phyloP scores from a whole-genome alignment of 1,140 invertebrate genomes.

The Calosoma granatense region DNA sequence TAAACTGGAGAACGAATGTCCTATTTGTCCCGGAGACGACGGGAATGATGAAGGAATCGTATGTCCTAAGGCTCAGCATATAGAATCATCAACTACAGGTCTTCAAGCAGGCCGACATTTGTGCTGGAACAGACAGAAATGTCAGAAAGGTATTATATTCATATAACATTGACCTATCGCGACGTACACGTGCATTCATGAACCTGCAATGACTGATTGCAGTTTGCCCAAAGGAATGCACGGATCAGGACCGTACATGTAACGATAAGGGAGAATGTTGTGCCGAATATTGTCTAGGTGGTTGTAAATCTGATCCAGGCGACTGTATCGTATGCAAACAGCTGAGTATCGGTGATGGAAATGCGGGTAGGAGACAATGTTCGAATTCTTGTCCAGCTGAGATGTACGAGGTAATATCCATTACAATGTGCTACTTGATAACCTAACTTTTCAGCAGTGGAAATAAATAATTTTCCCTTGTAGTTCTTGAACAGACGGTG shows the following conservation, averaged over 20 bases:
- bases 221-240: slow-evolving; percentile 24
- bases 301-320: slow-evolving; percentile 57
- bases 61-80: slow-evolving; percentile 2
- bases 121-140: slow-evolving; percentile 73
- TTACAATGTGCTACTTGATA: no score
- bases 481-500: slow-evolving; percentile 64
- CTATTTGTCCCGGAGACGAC: slow-evolving; percentile 44
- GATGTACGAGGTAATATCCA: slow-evolving; percentile 19
- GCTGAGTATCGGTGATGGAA: slow-evolving; percentile 38
- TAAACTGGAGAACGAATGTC: slow-evolving; percentile 44
- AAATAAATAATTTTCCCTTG: slow-evolving; percentile 23
- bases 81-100: neutral
- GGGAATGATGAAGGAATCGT: slow-evolving; percentile 22
- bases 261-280: slow-evolving; percentile 58
- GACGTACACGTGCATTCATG: no score
- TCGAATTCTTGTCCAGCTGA: slow-evolving; percentile 21
- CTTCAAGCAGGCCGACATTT: slow-evolving; percentile 14
- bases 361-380: slow-evolving; percentile 19
- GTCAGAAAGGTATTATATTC: slow-evolving; percentile 45
- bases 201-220: neutral
- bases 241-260: slow-evolving; percentile 33
- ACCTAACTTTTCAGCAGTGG: no score
- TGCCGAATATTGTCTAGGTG: slow-evolving; percentile 68
- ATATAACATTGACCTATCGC: no score
- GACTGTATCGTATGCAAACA: slow-evolving; percentile 70